Conservation (phyloP, 2,797 vertebrate species). For the Centropyge bicolor region DNA sequence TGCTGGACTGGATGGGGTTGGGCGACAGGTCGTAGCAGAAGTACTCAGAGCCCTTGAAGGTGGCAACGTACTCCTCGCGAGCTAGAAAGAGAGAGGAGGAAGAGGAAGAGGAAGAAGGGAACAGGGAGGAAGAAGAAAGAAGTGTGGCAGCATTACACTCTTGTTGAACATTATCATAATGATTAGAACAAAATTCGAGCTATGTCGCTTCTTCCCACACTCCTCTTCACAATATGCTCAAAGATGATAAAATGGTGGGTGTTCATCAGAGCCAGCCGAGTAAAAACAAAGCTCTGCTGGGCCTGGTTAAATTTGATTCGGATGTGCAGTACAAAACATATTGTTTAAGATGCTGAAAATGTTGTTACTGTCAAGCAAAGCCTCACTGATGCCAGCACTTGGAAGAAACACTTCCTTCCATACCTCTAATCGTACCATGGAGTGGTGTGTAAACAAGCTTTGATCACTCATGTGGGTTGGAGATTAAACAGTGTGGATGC, state of each 20-base stretch:
- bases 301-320: slow-evolving; percentile 73
- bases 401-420: slow-evolving; percentile 78
- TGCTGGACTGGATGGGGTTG: slow-evolving; percentile 99
- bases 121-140: slow-evolving; percentile 45
- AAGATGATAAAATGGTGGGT: slow-evolving; percentile 79
- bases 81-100: slow-evolving; percentile 80
- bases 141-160: slow-evolving; percentile 45
- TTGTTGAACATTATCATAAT: slow-evolving; percentile 53
- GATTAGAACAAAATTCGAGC: slow-evolving; percentile 58
- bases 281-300: slow-evolving; percentile 72
- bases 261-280: slow-evolving; percentile 74
- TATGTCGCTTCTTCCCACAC: slow-evolving; percentile 71
- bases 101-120: slow-evolving; percentile 51
- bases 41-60: slow-evolving; percentile 99
- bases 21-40: slow-evolving; percentile 99
- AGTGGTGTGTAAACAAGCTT: slow-evolving; percentile 82
- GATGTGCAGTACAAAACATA: slow-evolving; percentile 71
- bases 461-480: slow-evolving; percentile 83
- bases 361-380: slow-evolving; percentile 82
- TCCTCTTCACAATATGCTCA: slow-evolving; percentile 66
- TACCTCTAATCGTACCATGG: slow-evolving; percentile 80
- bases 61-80: slow-evolving; percentile 98
- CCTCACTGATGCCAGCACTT: slow-evolving; percentile 75
- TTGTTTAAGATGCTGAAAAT: slow-evolving; percentile 76
- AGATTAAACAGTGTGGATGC: slow-evolving; percentile 80